Evolutionary conservation across 2,113 vertebrate genomes (phyloP), one percentile per base, ranked within the genome.

Genomic region (Leptocoma aspasia): DNA sequence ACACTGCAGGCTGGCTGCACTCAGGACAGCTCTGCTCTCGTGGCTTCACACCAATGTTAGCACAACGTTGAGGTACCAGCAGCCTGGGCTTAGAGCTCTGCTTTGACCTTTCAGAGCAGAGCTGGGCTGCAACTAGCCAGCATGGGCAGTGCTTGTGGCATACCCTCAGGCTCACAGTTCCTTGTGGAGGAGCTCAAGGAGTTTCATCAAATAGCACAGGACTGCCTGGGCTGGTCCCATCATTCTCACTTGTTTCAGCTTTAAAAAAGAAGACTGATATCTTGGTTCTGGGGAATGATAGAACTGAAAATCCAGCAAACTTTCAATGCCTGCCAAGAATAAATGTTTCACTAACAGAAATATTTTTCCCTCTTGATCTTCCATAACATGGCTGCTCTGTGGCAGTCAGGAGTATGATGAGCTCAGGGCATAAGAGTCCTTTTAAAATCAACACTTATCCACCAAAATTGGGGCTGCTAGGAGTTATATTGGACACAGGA

Each of bases 401-500:
- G 65, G 94, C 83, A 92, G 77, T 95, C 91, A 96, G 90, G 64
- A 92, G 24, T 71, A 92, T 79, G 96, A 94, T 82, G 91, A 96
- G 94, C 93, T 96, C 82, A 77, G 90, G 97, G 96, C 91, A 93
- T 92, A 87, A 89, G 76, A 89, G 92, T 81, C 91, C 83, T 95
- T 96, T 94, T 95, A 97, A 96, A 97, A 94, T 59, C 88, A 86
- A 93, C 86, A 95, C 81, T 93, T 95, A 95, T 53, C 93, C 79
- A 95, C 83, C n/a, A 81, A 91, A 93, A 94, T 11, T 50, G 22
- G 66, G 80, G 68, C 87, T 97, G 95, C 96, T 95, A 96, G 86
- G 69, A 94, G 93, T 95, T 97, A 97, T 97, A 95, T 95, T 95
- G 95, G 97, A 87, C 69, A 50, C 92, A 94, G 65, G 96, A 97